Conservation (phyloP, 2,797 vertebrate species). For the Lepilemur septentrionalis region DNA sequence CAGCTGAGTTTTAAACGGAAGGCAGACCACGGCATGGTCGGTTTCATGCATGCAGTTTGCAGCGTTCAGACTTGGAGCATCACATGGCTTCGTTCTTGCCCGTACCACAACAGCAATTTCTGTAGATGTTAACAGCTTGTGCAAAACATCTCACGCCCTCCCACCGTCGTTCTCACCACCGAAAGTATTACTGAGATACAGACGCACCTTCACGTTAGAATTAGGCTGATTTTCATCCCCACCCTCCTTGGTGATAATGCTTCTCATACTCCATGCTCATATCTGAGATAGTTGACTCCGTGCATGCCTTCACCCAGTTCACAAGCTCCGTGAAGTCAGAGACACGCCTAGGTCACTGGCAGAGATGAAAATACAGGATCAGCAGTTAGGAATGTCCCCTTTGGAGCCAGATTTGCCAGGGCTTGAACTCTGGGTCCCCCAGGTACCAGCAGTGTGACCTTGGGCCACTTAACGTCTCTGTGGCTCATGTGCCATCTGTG, state of each 20-base stretch:
- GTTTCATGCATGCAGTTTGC: accelerated
- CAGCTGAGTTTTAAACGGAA: not conserved
- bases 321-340: not conserved
- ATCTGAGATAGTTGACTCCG: accelerated
- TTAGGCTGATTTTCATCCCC: not conserved
- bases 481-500: not conserved
- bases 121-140: not conserved
- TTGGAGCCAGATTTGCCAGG: not conserved
- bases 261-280: not conserved
- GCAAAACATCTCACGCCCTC: not conserved
- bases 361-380: not conserved
- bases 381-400: not conserved
- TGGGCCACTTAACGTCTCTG: not conserved
- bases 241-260: accelerated
- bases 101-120: accelerated
- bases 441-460: not conserved
- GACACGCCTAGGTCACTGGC: not conserved
- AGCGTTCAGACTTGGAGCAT: not conserved
- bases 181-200: not conserved
- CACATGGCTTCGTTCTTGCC: not conserved
- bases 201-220: too few relatives aligned
- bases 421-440: not conserved
- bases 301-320: not conserved
- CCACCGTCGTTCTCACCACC: not conserved
- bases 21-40: not conserved